Base-by-base conservation (phyloP, 2,113 vertebrate genomes). In the Hylia prasina region DNA sequence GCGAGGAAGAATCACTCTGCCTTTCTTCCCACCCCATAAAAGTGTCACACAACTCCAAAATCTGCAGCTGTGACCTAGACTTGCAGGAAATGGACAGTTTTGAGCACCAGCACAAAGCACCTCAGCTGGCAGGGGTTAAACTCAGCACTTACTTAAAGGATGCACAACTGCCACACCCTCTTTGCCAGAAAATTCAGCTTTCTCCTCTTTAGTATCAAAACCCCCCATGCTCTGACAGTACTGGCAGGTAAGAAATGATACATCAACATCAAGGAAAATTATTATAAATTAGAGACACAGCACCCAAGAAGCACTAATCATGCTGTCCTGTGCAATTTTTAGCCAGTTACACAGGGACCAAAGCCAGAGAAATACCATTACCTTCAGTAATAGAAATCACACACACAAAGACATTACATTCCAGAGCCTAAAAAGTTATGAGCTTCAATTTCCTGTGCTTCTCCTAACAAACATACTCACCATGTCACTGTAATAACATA, bases 191-290 rank as follows among this genome's bases (percentile, higher is more conserved):
- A 68, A 50, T 12, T 42, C 50, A 30, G 22, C 17, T 75, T 75
- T 79, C 10, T 58, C 20, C 30, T 72, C 31, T 9, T 10, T 77
- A 85, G 31, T 13, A 70, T 8, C 31, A 65, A 81, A 89, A 37
- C 1, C 0, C 20, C 40, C 21, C 8, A 4, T 0, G 0, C 9
- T 39, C 8, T n/a, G 28, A 44, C 31, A 25, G 23, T 22, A 54
- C 22, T 18, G 14, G 27, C 45, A 82, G 15, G 19, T 28, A 61
- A 83, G 20, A 63, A 87, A 53, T 16, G 0, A 6, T n/a, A 23
- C 15, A 51, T 4, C 30, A 68, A 35, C 7, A 45, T 6, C 15
- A 66, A 18, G 12, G 6, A 66, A 79, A 84, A 33, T 21, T 5
- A 30, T 33, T 44, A 35, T 42, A 54, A 64, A 47, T 37, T 73